Percentiles rank a stretch among this genome's conserved stretches.
phyloP scores from a whole-genome alignment of 2,113 vertebrate genomes.

The Lathamus discolor region DNA sequence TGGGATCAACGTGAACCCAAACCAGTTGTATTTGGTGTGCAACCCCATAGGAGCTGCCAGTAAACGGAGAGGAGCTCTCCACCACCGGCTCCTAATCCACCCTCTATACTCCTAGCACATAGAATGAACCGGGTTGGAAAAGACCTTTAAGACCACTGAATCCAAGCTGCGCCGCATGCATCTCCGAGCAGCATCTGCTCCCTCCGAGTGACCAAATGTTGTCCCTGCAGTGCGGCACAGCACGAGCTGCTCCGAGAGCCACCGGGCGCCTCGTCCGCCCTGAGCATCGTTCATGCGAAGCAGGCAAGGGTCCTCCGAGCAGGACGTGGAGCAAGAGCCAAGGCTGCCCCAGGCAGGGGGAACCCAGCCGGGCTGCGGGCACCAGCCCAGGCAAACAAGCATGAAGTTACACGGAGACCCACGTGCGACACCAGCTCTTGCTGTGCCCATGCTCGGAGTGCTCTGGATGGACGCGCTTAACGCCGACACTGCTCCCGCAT shows the following conservation, averaged over 20 bases:
- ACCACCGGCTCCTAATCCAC: not conserved
- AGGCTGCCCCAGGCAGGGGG: not conserved
- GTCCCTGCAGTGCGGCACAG: not conserved
- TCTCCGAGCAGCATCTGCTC: not conserved
- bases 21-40: not conserved
- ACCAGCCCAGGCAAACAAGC: not conserved
- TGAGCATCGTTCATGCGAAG: not conserved
- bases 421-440: not conserved
- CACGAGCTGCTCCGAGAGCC: not conserved
- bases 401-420: accelerated
- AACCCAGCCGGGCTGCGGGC: not conserved
- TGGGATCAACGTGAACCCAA: not conserved
- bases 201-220: not conserved
- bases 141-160: not conserved
- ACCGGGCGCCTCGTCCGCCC: not conserved
- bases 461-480: not conserved
- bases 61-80: accelerated
- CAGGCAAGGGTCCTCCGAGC: not conserved
- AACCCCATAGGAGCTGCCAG: accelerated
- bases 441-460: accelerated
- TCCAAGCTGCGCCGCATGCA: not conserved
- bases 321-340: not conserved
- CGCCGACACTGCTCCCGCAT: not conserved
- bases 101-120: not conserved
- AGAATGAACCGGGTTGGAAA: too few species aligned